Conservation (phyloP, 2,113 vertebrate species). For the Brevimyrus niger region DNA sequence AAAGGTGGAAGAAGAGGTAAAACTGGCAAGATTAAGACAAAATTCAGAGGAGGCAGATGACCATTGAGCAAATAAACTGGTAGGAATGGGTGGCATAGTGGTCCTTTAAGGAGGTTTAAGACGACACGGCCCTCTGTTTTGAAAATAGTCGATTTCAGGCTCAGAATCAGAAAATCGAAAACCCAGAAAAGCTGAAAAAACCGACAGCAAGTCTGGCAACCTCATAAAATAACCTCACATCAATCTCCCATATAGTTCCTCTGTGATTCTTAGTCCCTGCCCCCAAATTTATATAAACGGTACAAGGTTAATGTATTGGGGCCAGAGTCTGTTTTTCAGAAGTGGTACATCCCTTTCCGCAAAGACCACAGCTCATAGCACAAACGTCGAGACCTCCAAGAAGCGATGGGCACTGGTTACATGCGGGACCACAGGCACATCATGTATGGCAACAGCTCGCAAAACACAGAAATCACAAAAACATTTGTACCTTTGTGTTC, state of each 20-base stretch:
- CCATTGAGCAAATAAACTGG: not conserved
- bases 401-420: slow-evolving; percentile 20
- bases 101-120: not conserved
- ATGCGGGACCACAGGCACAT: slow-evolving; percentile 35
- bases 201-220: not conserved
- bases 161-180: not conserved
- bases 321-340: not conserved
- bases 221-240: not conserved
- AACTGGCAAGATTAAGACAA: slow-evolving; percentile 6
- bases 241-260: not conserved
- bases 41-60: not conserved
- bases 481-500: slow-evolving; percentile 17
- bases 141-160: not conserved
- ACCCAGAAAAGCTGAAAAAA: not conserved
- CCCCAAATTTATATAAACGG: not conserved
- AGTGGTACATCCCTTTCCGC: not conserved
- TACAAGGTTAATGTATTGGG: not conserved
- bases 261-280: not conserved
- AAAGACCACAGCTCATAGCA: not conserved
- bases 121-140: not conserved
- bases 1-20: not conserved
- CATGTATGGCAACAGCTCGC: slow-evolving; percentile 28
- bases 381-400: not conserved
- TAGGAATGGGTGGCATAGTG: not conserved
- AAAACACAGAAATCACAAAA: slow-evolving; percentile 24